Evolutionary conservation across 2,113 vertebrate species (phyloP).

Genomic region (Saguinus imperator): DNA sequence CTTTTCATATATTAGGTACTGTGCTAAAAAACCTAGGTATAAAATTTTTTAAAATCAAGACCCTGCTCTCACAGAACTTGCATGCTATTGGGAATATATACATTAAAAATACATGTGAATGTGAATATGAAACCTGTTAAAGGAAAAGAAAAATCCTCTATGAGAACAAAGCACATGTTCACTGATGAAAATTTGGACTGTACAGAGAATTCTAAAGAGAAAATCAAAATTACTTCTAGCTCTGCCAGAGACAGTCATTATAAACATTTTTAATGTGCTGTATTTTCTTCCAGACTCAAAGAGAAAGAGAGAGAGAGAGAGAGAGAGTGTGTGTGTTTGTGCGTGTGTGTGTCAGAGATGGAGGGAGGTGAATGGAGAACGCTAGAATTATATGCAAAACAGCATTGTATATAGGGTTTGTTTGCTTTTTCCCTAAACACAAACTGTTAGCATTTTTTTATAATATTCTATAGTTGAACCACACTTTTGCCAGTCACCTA

Average conservation of each 20-base stretch:
- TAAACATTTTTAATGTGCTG: neutral
- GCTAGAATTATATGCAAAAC: neutral
- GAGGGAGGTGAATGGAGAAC: neutral
- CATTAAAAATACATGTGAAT: neutral
- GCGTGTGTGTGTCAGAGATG: neutral
- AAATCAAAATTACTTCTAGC: neutral
- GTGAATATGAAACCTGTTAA: neutral
- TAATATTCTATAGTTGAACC: neutral
- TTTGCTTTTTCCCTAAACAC: neutral
- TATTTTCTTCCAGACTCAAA: neutral
- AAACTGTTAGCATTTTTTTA: neutral
- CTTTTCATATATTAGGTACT: neutral
- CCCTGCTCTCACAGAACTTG: neutral
- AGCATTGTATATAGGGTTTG: neutral
- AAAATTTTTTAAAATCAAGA: neutral
- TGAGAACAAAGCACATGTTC: neutral
- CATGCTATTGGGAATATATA: neutral
- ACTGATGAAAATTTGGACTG: neutral
- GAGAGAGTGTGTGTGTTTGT: too few relatives aligned
- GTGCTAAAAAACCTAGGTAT: neutral
- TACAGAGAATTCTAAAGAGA: constrained; percentile 3
- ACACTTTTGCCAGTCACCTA: neutral
- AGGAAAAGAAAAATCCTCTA: neutral
- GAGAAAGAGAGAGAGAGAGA: too few relatives aligned
- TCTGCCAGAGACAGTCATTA: neutral